Base-by-base conservation (phyloP, 2,888 invertebrate genomes). In the Stramonita haemastoma region DNA sequence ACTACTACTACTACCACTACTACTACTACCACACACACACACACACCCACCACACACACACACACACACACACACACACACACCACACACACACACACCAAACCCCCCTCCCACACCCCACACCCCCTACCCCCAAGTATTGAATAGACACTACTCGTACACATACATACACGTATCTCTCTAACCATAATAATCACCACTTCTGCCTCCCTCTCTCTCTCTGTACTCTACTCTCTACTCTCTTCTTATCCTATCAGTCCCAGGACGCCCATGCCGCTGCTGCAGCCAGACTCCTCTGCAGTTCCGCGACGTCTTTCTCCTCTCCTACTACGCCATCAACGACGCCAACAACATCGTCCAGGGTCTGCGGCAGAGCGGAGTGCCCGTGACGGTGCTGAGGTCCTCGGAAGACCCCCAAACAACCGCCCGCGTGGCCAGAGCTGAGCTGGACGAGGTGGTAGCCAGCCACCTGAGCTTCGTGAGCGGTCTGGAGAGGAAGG, bases 401-500 rank as follows among this genome's bases (percentile, higher is more conserved):
- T 36, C 26, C 19, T n/a, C n/a, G n/a, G 89, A 73, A 1, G 88
- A 88, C 83, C 1, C 79, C 32, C 66, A 2, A n/a, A 32, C 73
- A 17, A 22, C 70, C 26, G 70, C 36, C 8, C 56, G 32, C 6
- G 85, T 89, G 56, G 89, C 60, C 56, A 26, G 36, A 19, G 46
- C 46, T 26, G 73, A 34, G 15, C 17, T 17, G 32, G 85, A 85
- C 34, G 56, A 84, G 70, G 73, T 85, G 29, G 83, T 70, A 11
- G 89, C 56, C 56, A 85, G 85, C 11, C 29, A 85, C 85, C 22
- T 29, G 46, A 29, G 73, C 26, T 32, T 66, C 56, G 85, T 89
- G 32, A 29, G 66, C 34, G 89, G 89, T 13, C 85, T 89, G 89
- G 89, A 89, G 89, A 32, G 89, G 70, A 89, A 89, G 77, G 85